These are phyloP conservation scores for Apodemus agrarius DNA, from an alignment of 2,797 vertebrate genomes.

Conservation along the genomic window DNA sequence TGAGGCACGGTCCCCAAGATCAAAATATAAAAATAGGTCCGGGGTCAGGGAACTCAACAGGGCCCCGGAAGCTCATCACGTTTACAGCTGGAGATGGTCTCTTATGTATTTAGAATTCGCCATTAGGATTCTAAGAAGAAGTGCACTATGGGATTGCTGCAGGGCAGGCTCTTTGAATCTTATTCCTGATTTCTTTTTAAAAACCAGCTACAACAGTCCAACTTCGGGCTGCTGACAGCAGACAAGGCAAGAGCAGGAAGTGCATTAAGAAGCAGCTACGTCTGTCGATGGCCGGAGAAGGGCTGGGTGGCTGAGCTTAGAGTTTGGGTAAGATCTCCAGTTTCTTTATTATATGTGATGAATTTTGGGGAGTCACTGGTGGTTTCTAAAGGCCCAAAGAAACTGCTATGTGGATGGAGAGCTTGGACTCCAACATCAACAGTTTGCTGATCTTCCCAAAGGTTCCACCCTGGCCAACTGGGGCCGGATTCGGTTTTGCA, in stretches of 20 bases:
- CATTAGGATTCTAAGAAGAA: constrained; percentile 91
- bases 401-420: background rate
- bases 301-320: constrained; percentile 85
- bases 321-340: constrained; percentile 83
- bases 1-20: constrained; percentile 87
- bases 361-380: constrained; percentile 73
- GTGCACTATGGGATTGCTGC: constrained; percentile 89
- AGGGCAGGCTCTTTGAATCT: constrained; percentile 91
- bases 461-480: background rate
- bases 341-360: constrained; percentile 70
- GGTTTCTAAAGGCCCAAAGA: constrained; percentile 23
- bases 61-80: constrained; percentile 88
- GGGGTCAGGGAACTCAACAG: constrained; percentile 89
- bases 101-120: constrained; percentile 90
- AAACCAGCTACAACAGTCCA: background rate
- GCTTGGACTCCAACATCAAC: background rate
- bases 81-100: constrained; percentile 90
- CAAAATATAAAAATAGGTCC: constrained; percentile 91
- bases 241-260: constrained; percentile 88
- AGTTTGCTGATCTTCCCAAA: background rate
- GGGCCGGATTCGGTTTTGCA: background rate
- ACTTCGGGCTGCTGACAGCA: constrained; percentile 90
- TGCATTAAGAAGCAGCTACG: constrained; percentile 87
- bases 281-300: constrained; percentile 86
- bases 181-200: constrained; percentile 80